Conservation (phyloP, 2,797 vertebrate genomes). For the Peromyscus attwateri region DNA sequence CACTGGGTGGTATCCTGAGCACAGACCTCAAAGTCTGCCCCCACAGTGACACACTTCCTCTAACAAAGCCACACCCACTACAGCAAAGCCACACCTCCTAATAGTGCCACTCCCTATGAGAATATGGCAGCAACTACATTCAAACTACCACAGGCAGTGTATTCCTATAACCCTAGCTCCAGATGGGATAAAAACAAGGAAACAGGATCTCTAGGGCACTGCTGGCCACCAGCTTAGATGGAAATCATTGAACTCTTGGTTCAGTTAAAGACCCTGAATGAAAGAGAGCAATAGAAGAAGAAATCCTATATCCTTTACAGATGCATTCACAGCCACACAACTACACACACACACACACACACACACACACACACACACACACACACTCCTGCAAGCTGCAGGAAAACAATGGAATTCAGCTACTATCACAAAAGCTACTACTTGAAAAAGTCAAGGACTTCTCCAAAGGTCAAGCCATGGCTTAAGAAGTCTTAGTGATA, state of each 20-base stretch:
- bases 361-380: neutral
- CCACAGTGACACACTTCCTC: neutral
- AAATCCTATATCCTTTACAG: neutral
- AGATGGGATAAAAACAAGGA: neutral
- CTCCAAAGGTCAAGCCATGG: no score
- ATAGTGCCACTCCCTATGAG: neutral
- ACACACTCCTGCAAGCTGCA: no score
- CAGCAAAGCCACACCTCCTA: neutral
- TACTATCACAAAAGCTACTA: no score
- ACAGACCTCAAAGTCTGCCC: neutral
- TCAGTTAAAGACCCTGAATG: neutral
- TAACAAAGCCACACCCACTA: neutral
- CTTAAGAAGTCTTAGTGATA: no score
- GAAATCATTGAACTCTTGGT: neutral
- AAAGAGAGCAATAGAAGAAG: neutral
- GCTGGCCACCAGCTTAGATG: neutral
- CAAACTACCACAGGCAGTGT: neutral
- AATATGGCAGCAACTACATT: neutral
- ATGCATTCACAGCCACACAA: neutral
- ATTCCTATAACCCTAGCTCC: neutral
- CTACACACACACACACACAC: neutral
- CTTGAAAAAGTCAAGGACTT: no score
- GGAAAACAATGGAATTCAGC: no score
- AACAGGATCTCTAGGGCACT: neutral
- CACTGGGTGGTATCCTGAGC: neutral